These are phyloP conservation scores for Scolopax bukidnonensis DNA, from an alignment of 2,797 vertebrate genomes.

Conservation along the genomic window DNA sequence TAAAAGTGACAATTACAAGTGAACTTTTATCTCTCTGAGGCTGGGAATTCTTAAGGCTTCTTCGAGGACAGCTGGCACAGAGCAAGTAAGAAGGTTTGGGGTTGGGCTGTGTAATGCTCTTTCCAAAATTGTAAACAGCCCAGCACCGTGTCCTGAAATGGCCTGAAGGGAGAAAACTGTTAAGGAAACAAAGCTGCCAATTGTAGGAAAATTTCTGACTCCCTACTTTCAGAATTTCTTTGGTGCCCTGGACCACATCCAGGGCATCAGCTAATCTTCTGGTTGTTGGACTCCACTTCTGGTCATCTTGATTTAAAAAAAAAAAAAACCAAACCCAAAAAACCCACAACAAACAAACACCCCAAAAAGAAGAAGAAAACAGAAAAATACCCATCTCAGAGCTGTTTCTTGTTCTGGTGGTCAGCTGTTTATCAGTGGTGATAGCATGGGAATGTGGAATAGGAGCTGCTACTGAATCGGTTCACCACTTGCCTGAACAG, in stretches of 20 bases:
- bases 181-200: constrained; percentile 53
- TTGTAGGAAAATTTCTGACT: constrained; percentile 46
- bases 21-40: neutral
- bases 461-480: neutral
- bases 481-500: neutral
- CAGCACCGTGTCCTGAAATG: constrained; percentile 49
- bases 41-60: constrained; percentile 5
- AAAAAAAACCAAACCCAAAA: neutral
- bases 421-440: neutral
- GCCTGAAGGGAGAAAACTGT: constrained; percentile 14
- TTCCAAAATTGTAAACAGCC: constrained; percentile 40
- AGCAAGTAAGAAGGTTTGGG: neutral
- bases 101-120: neutral
- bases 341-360: too few relatives aligned
- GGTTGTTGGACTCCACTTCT: constrained; percentile 5
- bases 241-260: constrained; percentile 1
- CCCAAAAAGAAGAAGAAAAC: neutral
- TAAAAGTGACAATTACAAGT: neutral
- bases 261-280: constrained; percentile 48
- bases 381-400: neutral
- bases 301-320: neutral
- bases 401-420: neutral
- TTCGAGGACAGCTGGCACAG: neutral
- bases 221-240: constrained; percentile 16
- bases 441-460: neutral